phyloP scores from a whole-genome alignment of 2,888 invertebrate genomes.

The Hydriomena furcata region DNA sequence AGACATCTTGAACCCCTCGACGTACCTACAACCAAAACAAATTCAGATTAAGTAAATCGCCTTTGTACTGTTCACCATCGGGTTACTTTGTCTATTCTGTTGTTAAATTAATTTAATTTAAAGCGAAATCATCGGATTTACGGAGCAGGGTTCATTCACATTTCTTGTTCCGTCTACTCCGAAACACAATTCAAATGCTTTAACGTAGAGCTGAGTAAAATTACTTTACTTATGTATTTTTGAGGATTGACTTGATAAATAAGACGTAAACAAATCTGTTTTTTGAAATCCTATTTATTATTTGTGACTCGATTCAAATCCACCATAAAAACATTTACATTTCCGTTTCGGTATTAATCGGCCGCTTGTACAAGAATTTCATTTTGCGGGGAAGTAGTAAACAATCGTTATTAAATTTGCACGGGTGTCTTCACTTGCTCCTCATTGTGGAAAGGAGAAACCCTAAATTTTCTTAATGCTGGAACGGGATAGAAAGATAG shows the following conservation, averaged over 20 bases:
- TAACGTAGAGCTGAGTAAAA: not conserved
- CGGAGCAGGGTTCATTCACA: slow-evolving; percentile 28
- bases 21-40: slow-evolving; percentile 48
- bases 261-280: not conserved
- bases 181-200: slow-evolving; percentile 1
- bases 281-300: not conserved
- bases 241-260: no score
- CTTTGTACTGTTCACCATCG: slow-evolving; percentile 53
- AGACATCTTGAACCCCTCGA: no score
- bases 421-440: slow-evolving; percentile 68
- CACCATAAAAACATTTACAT: slow-evolving; percentile 43
- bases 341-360: slow-evolving; percentile 58
- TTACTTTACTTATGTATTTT: no score
- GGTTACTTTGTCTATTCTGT: slow-evolving; percentile 40
- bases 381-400: slow-evolving; percentile 73
- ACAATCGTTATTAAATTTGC: slow-evolving; percentile 82
- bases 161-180: slow-evolving; percentile 2
- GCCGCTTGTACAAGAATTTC: slow-evolving; percentile 64
- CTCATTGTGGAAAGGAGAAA: slow-evolving; percentile 60
- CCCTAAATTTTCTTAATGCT: slow-evolving; percentile 53
- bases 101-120: slow-evolving; percentile 36
- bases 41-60: slow-evolving; percentile 63
- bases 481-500: slow-evolving; percentile 55
- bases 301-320: slow-evolving; percentile 29
- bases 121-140: slow-evolving; percentile 22